These are phyloP conservation scores for Calliphora vomitoria DNA, from an alignment of 2,888 invertebrate genomes.

Conservation along the genomic window DNA sequence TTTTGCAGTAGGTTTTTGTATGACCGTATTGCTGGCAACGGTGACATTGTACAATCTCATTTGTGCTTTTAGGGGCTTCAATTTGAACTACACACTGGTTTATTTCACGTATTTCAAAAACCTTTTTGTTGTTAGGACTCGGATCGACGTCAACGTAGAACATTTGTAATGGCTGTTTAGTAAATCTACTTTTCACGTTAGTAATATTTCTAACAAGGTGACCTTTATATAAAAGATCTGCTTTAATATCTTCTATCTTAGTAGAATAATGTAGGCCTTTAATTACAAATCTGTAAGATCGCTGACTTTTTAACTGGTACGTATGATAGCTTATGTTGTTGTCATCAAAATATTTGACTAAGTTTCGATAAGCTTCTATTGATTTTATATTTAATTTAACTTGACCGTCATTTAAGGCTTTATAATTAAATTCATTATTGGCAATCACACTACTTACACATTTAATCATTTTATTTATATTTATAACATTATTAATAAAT, in stretches of 20 bases:
- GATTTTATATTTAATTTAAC: constrained; percentile 42
- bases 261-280: constrained; percentile 48
- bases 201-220: constrained; percentile 52
- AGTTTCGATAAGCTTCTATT: constrained; percentile 37
- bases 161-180: constrained; percentile 54
- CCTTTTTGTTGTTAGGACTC: constrained; percentile 61
- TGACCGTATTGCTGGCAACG: constrained; percentile 68
- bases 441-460: constrained; percentile 42
- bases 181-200: constrained; percentile 39
- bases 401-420: constrained; percentile 15
- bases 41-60: too few relatives aligned
- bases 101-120: constrained; percentile 49
- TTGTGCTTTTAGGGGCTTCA: constrained; percentile 46
- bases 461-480: constrained; percentile 41
- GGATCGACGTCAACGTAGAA: constrained; percentile 30
- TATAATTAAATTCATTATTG: constrained; percentile 39
- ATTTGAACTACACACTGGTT: constrained; percentile 59
- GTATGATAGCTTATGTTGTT: constrained; percentile 50
- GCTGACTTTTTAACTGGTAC: constrained; percentile 35
- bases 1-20: constrained; percentile 62
- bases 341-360: constrained; percentile 41
- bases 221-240: constrained; percentile 27
- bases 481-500: constrained; percentile 30
- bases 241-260: constrained; percentile 10
- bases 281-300: constrained; percentile 19